Conservation (phyloP, 2,113 vertebrate genomes). For the Catharus fuscescens region DNA sequence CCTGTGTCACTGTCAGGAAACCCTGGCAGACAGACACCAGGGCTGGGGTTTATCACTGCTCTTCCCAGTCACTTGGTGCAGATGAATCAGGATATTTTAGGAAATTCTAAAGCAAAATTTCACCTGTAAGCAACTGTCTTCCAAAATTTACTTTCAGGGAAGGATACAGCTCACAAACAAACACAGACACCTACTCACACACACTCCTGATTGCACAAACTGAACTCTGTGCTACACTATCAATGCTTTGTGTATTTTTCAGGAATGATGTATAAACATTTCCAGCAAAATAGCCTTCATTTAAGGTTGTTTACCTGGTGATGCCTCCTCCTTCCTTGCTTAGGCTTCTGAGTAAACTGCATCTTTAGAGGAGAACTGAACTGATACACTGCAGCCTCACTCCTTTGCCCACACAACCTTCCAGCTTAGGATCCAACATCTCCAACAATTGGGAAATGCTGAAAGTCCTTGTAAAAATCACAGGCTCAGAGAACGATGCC, state of each 20-base stretch:
- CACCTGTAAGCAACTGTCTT: not conserved
- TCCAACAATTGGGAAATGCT: rapidly evolving
- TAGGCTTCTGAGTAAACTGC: not conserved
- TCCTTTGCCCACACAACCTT: not conserved
- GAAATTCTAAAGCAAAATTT: not conserved
- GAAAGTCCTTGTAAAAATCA: conserved; percentile 34
- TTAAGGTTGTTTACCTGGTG: not conserved
- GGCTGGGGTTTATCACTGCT: not conserved
- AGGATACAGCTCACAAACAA: not conserved
- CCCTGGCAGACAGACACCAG: not conserved
- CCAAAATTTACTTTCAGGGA: not conserved
- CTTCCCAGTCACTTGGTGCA: not conserved
- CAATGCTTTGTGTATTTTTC: not conserved
- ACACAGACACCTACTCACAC: not conserved
- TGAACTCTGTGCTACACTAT: conserved; percentile 11
- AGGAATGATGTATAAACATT: not conserved
- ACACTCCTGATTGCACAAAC: not conserved
- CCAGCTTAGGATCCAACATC: not conserved
- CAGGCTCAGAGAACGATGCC: not conserved
- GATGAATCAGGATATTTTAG: not conserved
- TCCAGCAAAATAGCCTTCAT: conserved; percentile 1
- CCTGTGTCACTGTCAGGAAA: not conserved
- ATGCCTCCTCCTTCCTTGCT: not conserved
- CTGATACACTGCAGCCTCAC: not conserved
- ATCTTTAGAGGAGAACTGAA: not conserved